A percentile compares a stretch with the other conserved stretches of the same genome.
Evolutionary conservation across 2,797 vertebrate species (phyloP).

Genomic region (Fratercula arctica): DNA sequence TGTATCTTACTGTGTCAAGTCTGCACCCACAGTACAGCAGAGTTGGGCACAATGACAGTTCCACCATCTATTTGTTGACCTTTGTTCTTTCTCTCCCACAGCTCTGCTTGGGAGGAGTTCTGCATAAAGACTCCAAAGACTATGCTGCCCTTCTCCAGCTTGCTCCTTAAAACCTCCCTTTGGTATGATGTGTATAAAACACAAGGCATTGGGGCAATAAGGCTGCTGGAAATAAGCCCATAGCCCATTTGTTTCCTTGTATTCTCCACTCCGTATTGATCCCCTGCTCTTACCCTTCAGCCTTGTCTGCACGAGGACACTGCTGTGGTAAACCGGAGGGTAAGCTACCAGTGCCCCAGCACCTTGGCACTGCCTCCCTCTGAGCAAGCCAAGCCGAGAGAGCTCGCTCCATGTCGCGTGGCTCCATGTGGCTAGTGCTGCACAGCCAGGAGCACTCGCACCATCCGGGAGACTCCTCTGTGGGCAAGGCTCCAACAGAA

Average conservation of each 20-base stretch:
- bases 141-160: neutral
- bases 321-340: neutral
- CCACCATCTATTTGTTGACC: neutral
- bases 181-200: neutral
- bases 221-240: neutral
- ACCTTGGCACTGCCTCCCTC: neutral
- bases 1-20: neutral
- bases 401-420: accelerated
- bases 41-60: neutral
- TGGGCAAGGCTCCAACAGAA: neutral
- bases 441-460: neutral
- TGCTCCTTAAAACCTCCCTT: neutral
- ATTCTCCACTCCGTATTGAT: neutral
- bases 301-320: neutral
- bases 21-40: neutral
- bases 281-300: neutral
- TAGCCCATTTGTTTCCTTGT: neutral
- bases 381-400: no score
- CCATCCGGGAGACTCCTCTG: neutral
- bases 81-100: neutral
- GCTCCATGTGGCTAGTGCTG: accelerated
- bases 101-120: neutral
- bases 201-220: neutral
- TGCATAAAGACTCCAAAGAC: neutral
- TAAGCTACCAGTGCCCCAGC: neutral